Conservation (phyloP, 2,113 vertebrate genomes). For the Microcebus ravelobensis region DNA sequence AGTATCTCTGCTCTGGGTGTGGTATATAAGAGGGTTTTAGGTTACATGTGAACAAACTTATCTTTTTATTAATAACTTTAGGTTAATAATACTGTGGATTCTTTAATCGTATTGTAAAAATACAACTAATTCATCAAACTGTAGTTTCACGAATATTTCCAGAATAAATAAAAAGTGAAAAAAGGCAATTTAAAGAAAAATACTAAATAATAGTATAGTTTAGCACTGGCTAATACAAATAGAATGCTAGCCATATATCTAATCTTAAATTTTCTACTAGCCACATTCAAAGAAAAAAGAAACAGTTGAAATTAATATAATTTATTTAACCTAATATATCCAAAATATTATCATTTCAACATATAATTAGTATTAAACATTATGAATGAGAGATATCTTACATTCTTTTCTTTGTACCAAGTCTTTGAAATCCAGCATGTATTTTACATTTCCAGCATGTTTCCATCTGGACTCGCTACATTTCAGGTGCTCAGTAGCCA, state of each 20-base stretch:
- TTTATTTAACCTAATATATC: background rate
- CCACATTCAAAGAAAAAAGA: background rate
- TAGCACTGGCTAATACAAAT: conserved; percentile 17
- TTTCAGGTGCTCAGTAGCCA: background rate
- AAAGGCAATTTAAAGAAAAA: conserved; percentile 40
- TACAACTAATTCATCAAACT: conserved; percentile 6
- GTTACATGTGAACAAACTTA: background rate
- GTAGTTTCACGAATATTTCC: conserved; percentile 21
- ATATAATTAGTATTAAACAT: conserved; percentile 24
- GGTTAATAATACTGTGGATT: background rate
- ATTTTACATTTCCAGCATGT: background rate
- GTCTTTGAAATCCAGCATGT: background rate
- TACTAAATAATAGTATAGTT: background rate
- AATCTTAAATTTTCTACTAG: conserved; percentile 21
- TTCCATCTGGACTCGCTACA: background rate
- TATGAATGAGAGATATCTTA: background rate
- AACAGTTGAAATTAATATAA: background rate
- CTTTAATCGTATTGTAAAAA: conserved; percentile 42
- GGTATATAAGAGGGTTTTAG: conserved; percentile 10
- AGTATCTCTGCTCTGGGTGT: background rate
- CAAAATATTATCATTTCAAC: background rate
- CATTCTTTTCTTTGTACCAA: background rate
- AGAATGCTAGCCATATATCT: background rate
- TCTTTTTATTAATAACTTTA: conserved; percentile 30
- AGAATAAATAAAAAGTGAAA: conserved; percentile 29